A percentile compares a stretch with the other conserved stretches of the same genome.
These are phyloP conservation scores for Formicarius rufipectus DNA, from an alignment of 2,113 vertebrate species.

Conservation along the genomic window DNA sequence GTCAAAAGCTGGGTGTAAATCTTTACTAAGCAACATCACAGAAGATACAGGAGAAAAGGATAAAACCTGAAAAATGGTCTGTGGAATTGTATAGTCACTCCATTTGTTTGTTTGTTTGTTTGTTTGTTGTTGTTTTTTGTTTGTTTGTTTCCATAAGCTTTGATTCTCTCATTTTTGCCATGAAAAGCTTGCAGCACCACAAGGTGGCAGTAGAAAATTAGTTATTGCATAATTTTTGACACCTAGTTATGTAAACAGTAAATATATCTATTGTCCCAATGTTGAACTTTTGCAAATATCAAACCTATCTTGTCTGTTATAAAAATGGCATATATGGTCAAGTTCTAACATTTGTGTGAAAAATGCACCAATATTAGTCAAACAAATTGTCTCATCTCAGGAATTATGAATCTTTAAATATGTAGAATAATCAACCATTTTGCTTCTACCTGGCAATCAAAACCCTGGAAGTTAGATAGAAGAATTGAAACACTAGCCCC, in stretches of 20 bases:
- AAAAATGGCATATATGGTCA: not conserved
- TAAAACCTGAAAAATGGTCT: not conserved
- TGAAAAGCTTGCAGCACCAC: conserved; percentile 49
- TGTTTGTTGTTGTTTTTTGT: too few relatives aligned
- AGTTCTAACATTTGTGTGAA: not conserved
- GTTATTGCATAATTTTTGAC: conserved; percentile 20
- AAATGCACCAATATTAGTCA: not conserved
- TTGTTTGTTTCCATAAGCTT: not conserved
- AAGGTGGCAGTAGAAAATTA: conserved; percentile 75
- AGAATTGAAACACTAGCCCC: not conserved
- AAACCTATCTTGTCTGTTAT: not conserved
- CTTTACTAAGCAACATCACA: not conserved
- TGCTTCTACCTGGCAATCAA: not conserved
- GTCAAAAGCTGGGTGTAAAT: not conserved
- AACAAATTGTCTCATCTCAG: not conserved
- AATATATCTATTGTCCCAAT: not conserved
- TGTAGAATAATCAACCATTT: not conserved
- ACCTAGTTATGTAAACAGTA: not conserved
- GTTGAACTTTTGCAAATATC: not conserved
- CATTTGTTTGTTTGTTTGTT: not conserved
- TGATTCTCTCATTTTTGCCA: not conserved
- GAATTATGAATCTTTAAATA: not conserved
- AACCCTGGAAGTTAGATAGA: not conserved
- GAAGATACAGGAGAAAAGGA: not conserved
- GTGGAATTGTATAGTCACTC: not conserved